Evolutionary conservation across 2,113 vertebrate species (phyloP).

Genomic region (Potamarius usumacintae): DNA sequence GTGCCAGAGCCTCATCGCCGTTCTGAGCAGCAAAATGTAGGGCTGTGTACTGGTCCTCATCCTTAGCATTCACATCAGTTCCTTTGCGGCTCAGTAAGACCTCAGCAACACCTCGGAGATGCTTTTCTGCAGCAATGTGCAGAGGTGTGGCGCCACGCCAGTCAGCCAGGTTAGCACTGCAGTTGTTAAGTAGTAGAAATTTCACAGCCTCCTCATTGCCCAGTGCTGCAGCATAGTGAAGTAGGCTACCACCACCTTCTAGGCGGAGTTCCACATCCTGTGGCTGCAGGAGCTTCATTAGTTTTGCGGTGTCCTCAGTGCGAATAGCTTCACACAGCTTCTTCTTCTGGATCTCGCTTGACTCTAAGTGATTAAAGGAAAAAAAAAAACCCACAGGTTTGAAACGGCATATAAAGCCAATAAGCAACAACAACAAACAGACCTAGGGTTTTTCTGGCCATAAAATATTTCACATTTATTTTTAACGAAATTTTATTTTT

Average conservation of each 20-base stretch:
- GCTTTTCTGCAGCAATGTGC: slow-evolving; percentile 86
- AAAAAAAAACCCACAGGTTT: neutral
- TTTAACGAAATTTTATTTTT: neutral
- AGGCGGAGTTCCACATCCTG: slow-evolving; percentile 91
- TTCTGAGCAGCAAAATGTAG: slow-evolving; percentile 93
- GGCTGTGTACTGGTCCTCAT: slow-evolving; percentile 94
- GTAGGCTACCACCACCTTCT: slow-evolving; percentile 83
- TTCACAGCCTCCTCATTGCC: slow-evolving; percentile 93
- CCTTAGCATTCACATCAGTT: slow-evolving; percentile 88
- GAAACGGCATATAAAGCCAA: neutral
- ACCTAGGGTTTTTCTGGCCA: neutral
- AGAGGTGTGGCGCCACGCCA: slow-evolving; percentile 84
- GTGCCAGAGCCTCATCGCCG: slow-evolving; percentile 85
- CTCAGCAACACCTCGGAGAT: slow-evolving; percentile 81
- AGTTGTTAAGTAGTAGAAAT: slow-evolving; percentile 90
- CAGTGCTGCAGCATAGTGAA: slow-evolving; percentile 85
- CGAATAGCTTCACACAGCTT: slow-evolving; percentile 89
- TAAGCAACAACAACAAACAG: neutral
- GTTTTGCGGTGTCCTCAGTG: slow-evolving; percentile 85
- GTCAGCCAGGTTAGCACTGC: slow-evolving; percentile 86
- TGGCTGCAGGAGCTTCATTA: slow-evolving; percentile 99
- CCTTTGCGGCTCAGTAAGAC: slow-evolving; percentile 87
- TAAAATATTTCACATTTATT: neutral
- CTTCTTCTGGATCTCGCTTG: slow-evolving; percentile 85
- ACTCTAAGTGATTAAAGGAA: slow-evolving; percentile 70